Base-by-base conservation (phyloP, 2,888 invertebrate species). In the Eupithecia subumbrata region DNA sequence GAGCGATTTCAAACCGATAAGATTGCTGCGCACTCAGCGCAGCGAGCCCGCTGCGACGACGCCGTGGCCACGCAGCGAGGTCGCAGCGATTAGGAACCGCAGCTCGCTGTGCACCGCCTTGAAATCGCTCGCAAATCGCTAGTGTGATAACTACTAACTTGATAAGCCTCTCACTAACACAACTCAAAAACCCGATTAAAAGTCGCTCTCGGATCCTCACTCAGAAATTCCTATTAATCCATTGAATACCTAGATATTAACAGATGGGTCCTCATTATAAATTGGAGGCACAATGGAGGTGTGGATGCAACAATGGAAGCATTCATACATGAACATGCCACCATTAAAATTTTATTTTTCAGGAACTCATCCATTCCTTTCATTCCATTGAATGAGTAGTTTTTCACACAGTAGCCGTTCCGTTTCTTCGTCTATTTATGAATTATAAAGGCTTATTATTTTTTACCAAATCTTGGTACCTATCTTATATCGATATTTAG, bases 281-380 rank as follows among this genome's bases (percentile, higher is more conserved):
- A 84, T 83, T 80, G 82, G 79, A 71, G 75, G 79, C 80, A 88
- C 88, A 90, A 90, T 88, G 82, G 86, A 79, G 78, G 80, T 83
- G 84, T 84, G 84, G 82, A 84, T 83, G 85, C 85, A 85, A 90
- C 89, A 91, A 90, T 90, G 88, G 85, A 86, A 84, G 86, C 88
- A 88, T 90, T 89, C 89, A 87, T 75, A 75, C 80, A 79, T 81
- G 83, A 83, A 84, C 80, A 18, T 77, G 80, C 68, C 63, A 79
- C 83, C 82, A 80, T 82, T 79, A 82, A 82, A 81, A 78, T 56
- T n/a, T 75, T 76, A 68, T 79, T 78, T 76, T 82, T 84, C 78
- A 48, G 45, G 60, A 52, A 68, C 66, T 37, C 64, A 63, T 72
- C 43, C 71, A 80, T 79, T 81, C 81, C 81, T 78, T 82, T 84